These are phyloP conservation scores for Cyprinodon variegatus DNA, from an alignment of 2,113 vertebrate genomes.

Conservation along the genomic window DNA sequence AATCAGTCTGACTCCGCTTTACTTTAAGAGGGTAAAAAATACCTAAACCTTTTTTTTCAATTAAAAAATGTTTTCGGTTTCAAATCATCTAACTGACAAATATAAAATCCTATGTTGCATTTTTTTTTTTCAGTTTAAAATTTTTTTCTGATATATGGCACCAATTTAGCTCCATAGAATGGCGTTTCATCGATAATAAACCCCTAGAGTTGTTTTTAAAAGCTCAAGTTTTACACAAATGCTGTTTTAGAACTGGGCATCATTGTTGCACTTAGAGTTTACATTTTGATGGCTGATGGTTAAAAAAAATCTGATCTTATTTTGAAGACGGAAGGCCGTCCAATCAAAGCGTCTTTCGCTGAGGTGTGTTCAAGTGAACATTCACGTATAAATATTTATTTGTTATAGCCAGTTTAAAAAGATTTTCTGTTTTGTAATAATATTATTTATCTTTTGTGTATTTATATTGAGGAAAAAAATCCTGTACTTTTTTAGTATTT, in stretches of 20 bases:
- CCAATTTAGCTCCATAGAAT: too few species aligned
- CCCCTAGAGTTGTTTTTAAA: slow-evolving; percentile 30
- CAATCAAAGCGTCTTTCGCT: slow-evolving; percentile 86
- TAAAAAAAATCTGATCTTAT: slow-evolving; percentile 83
- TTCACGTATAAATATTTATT: slow-evolving; percentile 99
- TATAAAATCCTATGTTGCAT: too few species aligned
- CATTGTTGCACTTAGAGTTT: slow-evolving; percentile 99
- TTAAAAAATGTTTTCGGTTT: too few species aligned
- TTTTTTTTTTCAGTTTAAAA: too few species aligned
- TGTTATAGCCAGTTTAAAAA: slow-evolving; percentile 97
- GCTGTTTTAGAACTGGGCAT: slow-evolving; percentile 85
- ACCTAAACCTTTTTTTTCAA: too few species aligned
- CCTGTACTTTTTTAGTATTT: slow-evolving; percentile 95
- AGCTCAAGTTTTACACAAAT: slow-evolving; percentile 76
- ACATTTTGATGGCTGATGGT: slow-evolving; percentile 96
- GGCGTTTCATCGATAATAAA: slow-evolving; percentile 29
- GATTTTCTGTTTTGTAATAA: slow-evolving; percentile 94
- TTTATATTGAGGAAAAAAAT: slow-evolving; percentile 92
- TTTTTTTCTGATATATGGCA: too few species aligned
- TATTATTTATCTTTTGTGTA: slow-evolving; percentile 99
- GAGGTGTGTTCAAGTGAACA: slow-evolving; percentile 97
- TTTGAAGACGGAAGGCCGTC: slow-evolving; percentile 85
- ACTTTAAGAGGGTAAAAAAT: too few species aligned
- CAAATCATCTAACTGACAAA: too few species aligned
- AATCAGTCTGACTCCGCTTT: too few species aligned